Percentiles rank a stretch among this genome's conserved stretches.
These are phyloP conservation scores for Hesperia comma DNA, from an alignment of 2,888 invertebrate species.

Conservation along the genomic window DNA sequence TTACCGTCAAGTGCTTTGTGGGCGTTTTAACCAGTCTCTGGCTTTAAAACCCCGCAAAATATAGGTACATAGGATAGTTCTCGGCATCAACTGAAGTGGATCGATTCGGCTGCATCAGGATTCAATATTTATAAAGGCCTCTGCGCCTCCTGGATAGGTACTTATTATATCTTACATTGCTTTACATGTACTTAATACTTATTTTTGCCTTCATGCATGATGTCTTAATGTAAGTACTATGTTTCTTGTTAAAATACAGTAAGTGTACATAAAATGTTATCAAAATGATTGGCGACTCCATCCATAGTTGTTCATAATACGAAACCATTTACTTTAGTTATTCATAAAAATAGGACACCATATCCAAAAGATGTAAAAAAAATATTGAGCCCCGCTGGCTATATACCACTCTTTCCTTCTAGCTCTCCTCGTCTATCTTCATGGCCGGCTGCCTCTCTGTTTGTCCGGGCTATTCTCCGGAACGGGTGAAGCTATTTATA, in stretches of 20 bases:
- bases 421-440: too few relatives aligned
- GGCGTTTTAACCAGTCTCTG: too few relatives aligned
- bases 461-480: too few relatives aligned
- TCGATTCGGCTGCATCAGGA: neutral
- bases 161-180: neutral
- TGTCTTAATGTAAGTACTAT: constrained; percentile 25
- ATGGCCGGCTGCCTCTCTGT: too few relatives aligned
- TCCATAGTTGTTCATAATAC: neutral
- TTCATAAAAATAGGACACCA: too few relatives aligned
- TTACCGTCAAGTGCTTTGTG: too few relatives aligned
- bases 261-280: neutral
- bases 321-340: too few relatives aligned
- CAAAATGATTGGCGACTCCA: neutral
- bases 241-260: neutral
- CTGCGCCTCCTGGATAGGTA: neutral
- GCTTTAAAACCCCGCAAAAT: too few relatives aligned
- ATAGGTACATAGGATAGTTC: too few relatives aligned
- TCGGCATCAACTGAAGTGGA: neutral
- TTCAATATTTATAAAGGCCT: neutral
- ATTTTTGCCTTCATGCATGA: constrained; percentile 33
- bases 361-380: neutral
- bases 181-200: constrained; percentile 23
- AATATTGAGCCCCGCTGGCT: too few relatives aligned
- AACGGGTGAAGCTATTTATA: too few relatives aligned
- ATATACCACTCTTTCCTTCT: too few relatives aligned